phyloP scores from a whole-genome alignment of 1,140 invertebrate species.

The Glomeris maerens region DNA sequence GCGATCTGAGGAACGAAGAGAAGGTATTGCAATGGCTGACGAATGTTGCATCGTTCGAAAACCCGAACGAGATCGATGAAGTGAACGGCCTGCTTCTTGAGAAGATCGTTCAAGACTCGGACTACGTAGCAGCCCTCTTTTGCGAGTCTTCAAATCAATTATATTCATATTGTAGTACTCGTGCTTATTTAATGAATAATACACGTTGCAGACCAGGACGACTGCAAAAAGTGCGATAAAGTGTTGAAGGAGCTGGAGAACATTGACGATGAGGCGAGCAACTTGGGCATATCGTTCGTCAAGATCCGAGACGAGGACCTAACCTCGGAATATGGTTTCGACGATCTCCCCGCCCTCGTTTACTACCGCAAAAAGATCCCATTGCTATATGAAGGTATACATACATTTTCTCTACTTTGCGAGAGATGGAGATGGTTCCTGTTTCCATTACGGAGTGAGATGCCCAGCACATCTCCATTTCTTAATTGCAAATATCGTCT shows the following conservation, averaged over 20 bases:
- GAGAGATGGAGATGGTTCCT: no score
- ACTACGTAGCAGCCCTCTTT: constrained; percentile 83
- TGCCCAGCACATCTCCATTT: no score
- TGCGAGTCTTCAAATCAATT: constrained; percentile 52
- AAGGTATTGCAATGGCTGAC: constrained; percentile 79
- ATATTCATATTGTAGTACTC: no score
- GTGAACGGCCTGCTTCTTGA: constrained; percentile 78
- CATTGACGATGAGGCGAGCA: constrained; percentile 90
- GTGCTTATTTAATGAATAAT: no score
- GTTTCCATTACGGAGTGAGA: no score
- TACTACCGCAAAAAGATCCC: constrained; percentile 90
- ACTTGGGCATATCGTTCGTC: constrained; percentile 83
- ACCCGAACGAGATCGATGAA: constrained; percentile 90
- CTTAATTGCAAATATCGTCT: no score
- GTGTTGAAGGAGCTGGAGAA: constrained; percentile 77
- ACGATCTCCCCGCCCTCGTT: constrained; percentile 69
- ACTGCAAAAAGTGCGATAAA: constrained; percentile 80
- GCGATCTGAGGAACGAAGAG: constrained; percentile 87
- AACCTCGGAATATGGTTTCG: constrained; percentile 83
- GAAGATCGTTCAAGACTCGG: constrained; percentile 81
- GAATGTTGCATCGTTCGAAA: constrained; percentile 81
- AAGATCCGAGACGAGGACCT: constrained; percentile 84
- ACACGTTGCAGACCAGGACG: constrained; percentile 58
- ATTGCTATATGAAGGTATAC: constrained; percentile 80
- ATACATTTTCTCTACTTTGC: constrained; percentile 15